phyloP scores from a whole-genome alignment of 2,113 vertebrate species.

The Notechis scutatus region DNA sequence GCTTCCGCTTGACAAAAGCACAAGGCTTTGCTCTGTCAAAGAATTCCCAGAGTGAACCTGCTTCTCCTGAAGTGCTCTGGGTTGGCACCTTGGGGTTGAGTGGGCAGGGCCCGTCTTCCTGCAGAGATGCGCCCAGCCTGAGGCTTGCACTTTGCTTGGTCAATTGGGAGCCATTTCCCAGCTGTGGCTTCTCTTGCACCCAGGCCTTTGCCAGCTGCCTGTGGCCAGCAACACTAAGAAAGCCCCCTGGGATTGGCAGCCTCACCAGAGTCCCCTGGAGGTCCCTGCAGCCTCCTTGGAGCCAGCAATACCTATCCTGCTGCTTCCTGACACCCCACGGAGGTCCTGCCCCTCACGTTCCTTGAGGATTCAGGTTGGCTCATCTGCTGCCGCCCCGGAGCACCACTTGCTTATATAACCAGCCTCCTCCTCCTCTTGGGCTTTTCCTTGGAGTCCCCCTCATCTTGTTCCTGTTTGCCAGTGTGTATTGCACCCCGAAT shows the following conservation, averaged over 20 bases:
- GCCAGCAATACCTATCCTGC: neutral
- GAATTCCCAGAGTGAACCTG: neutral
- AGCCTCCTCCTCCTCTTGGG: neutral
- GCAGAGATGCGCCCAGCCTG: accelerated
- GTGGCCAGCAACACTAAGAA: accelerated
- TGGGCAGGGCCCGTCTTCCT: neutral
- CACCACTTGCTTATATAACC: neutral
- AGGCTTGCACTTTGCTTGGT: neutral
- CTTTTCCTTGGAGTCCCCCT: neutral
- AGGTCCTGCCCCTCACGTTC: accelerated
- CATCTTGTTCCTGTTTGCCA: conserved; percentile 34
- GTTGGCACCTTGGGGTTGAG: no score
- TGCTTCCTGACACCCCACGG: accelerated
- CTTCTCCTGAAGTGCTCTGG: neutral
- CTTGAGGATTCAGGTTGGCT: neutral
- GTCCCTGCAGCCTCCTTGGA: no score
- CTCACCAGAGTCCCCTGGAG: neutral
- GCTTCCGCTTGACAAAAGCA: neutral
- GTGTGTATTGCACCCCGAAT: conserved; percentile 33
- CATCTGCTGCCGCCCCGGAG: accelerated
- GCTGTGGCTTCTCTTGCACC: neutral
- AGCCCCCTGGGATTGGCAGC: neutral
- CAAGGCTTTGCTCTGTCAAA: conserved; percentile 7
- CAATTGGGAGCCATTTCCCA: neutral
- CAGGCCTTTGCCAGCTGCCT: neutral